Conservation (phyloP, 1,140 invertebrate species). For the Bilobella aurantiaca region DNA sequence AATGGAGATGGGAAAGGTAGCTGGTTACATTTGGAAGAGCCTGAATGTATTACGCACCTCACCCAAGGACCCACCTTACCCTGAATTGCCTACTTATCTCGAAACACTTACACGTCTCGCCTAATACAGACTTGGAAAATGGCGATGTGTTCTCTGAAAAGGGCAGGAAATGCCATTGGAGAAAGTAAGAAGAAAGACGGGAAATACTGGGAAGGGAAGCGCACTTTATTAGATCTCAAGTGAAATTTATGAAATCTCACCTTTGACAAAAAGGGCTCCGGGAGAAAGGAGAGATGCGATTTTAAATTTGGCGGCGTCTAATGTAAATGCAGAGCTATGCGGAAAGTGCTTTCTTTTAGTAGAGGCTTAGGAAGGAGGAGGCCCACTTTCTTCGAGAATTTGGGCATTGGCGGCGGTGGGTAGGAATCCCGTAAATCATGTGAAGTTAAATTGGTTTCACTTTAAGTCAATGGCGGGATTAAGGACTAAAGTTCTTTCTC, state of each 20-base stretch:
- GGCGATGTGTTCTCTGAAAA: neutral
- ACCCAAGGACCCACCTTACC: too few species aligned
- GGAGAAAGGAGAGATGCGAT: too few species aligned
- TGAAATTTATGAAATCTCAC: constrained; percentile 14
- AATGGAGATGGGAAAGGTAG: neutral
- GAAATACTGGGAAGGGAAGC: neutral
- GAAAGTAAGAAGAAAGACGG: neutral
- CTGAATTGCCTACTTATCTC: constrained; percentile 2
- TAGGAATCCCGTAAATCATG: neutral
- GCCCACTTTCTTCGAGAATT: neutral
- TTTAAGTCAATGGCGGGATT: neutral
- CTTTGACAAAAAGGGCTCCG: constrained; percentile 6
- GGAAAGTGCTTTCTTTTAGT: too few species aligned
- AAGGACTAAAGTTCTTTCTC: neutral
- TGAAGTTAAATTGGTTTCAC: neutral
- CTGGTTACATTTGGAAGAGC: neutral
- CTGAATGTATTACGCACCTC: constrained; percentile 2
- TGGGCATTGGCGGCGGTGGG: neutral
- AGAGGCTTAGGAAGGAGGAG: too few species aligned
- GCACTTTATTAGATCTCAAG: constrained; percentile 10
- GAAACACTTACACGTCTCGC: neutral
- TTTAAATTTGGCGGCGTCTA: too few species aligned
- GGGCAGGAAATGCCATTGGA: neutral
- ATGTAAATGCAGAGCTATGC: too few species aligned
- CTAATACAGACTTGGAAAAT: neutral